Evolutionary conservation across 2,888 invertebrate genomes (phyloP).

Genomic region (Merodon equestris): DNA sequence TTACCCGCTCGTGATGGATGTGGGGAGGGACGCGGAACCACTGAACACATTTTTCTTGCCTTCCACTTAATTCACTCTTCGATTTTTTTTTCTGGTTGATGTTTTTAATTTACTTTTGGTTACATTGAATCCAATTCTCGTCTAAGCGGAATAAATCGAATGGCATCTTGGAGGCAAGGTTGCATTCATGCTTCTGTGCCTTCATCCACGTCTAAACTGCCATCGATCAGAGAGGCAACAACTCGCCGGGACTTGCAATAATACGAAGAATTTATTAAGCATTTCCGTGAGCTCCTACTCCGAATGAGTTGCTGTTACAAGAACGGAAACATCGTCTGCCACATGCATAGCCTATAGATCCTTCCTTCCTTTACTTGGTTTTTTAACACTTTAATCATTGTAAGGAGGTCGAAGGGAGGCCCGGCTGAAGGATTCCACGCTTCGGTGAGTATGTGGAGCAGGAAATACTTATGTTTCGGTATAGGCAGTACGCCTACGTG

Average conservation of each 20-base stretch:
- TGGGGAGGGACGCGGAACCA: constrained; percentile 4
- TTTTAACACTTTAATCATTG: constrained; percentile 67
- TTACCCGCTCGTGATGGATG: constrained; percentile 30
- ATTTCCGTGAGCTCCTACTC: constrained; percentile 36
- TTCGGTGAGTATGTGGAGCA: constrained; percentile 30
- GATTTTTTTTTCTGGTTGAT: constrained; percentile 10
- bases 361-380: constrained; percentile 42
- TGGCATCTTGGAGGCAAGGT: constrained; percentile 41
- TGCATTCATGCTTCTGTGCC: constrained; percentile 25
- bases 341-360: constrained; percentile 4
- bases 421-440: constrained; percentile 16
- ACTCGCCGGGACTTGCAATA: constrained; percentile 34
- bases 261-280: constrained; percentile 56
- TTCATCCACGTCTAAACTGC: constrained; percentile 20
- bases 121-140: constrained; percentile 47
- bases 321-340: constrained; percentile 38
- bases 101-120: constrained; percentile 36
- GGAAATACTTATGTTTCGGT: constrained; percentile 14
- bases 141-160: constrained; percentile 29
- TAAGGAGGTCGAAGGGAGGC: not conserved
- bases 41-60: not conserved
- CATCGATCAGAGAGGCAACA: constrained; percentile 36
- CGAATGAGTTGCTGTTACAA: constrained; percentile 34
- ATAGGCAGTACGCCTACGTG: constrained; percentile 7
- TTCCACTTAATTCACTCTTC: constrained; percentile 19